phyloP scores from a whole-genome alignment of 30 jellyfish, hydroid and myxozoan species.

The Hydractinia symbiolongicarpus region DNA sequence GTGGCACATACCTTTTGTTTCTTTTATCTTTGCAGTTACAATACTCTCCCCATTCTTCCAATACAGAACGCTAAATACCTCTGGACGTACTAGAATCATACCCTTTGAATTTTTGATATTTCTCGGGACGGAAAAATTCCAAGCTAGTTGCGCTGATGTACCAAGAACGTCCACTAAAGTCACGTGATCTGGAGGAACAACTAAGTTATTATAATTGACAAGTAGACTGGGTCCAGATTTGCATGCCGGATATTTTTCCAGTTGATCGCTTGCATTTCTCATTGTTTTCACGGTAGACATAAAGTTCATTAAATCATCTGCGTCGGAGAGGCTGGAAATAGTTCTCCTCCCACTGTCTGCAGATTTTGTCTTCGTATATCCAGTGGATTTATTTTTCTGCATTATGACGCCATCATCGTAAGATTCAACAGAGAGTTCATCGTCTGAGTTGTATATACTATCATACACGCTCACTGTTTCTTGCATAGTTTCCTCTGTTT shows the following conservation, averaged over 20 bases:
- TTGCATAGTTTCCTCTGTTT: neutral
- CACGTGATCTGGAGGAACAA: slow-evolving; percentile 38
- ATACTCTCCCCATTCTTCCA: slow-evolving; percentile 33
- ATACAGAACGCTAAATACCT: slow-evolving; percentile 25
- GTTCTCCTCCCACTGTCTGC: slow-evolving; percentile 17
- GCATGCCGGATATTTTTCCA: slow-evolving; percentile 31
- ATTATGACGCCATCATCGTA: slow-evolving; percentile 2
- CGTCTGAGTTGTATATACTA: slow-evolving; percentile 20
- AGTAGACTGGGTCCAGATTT: slow-evolving; percentile 36
- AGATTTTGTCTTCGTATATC: neutral
- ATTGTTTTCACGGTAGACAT: slow-evolving; percentile 20
- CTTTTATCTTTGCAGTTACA: slow-evolving; percentile 34
- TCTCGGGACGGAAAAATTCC: slow-evolving; percentile 41
- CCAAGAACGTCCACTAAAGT: slow-evolving; percentile 34
- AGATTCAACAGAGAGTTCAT: slow-evolving; percentile 13
- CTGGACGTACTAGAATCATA: slow-evolving; percentile 37
- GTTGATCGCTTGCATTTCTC: neutral
- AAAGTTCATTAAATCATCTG: slow-evolving; percentile 16
- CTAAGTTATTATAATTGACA: slow-evolving; percentile 25
- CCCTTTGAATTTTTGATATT: slow-evolving; percentile 6
- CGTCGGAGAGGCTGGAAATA: slow-evolving; percentile 6
- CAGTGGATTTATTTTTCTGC: neutral
- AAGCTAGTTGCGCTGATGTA: slow-evolving; percentile 35
- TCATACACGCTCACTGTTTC: slow-evolving; percentile 8
- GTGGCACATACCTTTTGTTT: slow-evolving; percentile 25